Evolutionary conservation across 2,888 invertebrate species (phyloP).

Genomic region (Mycogona germanica): DNA sequence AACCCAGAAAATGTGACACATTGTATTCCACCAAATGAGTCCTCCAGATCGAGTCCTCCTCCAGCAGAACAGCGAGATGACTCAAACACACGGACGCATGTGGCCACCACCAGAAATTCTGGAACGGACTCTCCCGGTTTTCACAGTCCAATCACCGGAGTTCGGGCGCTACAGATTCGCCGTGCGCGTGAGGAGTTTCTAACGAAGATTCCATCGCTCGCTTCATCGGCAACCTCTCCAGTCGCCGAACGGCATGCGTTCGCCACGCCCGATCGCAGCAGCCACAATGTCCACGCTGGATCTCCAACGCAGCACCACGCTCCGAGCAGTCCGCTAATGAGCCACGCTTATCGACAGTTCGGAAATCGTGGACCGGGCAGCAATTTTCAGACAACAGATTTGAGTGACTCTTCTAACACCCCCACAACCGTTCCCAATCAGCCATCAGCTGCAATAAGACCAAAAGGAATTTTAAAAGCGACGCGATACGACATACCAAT

Average conservation of each 20-base stretch:
- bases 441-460: too few species aligned
- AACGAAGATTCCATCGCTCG: background rate
- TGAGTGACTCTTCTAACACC: too few species aligned
- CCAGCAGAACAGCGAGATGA: too few species aligned
- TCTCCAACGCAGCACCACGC: too few species aligned
- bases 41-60: background rate
- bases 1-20: background rate
- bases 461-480: slow-evolving; percentile 15
- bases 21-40: background rate
- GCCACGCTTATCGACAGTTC: too few species aligned
- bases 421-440: too few species aligned
- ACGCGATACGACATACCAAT: background rate
- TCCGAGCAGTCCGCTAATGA: too few species aligned
- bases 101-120: background rate
- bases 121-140: background rate
- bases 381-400: too few species aligned
- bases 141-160: slow-evolving; percentile 8
- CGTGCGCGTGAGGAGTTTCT: slow-evolving; percentile 13
- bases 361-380: too few species aligned
- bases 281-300: background rate
- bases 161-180: background rate
- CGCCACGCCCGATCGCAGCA: background rate
- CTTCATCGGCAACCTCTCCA: slow-evolving; percentile 1
- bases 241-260: background rate
- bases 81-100: too few species aligned